phyloP scores from a whole-genome alignment of 2,888 invertebrate species.

The Brachyptera putata region DNA sequence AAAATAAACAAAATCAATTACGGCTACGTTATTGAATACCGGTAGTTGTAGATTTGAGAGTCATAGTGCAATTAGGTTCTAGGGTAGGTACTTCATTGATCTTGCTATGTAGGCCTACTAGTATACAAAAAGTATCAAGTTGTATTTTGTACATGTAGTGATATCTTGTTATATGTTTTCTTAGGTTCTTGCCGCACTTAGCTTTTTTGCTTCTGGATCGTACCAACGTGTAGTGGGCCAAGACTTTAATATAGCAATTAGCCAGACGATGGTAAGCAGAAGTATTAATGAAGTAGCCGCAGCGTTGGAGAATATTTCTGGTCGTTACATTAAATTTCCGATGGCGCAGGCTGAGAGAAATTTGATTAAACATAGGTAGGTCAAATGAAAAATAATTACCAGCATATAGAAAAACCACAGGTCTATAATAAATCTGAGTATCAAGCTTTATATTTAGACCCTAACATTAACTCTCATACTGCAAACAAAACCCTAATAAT shows the following conservation, averaged over 20 bases:
- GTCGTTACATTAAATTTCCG: slow-evolving; percentile 27
- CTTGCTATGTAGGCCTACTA: too few relatives aligned
- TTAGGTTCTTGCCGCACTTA: slow-evolving; percentile 22
- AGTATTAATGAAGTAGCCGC: slow-evolving; percentile 9
- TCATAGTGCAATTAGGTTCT: too few relatives aligned
- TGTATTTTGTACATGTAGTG: background rate
- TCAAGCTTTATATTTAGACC: too few relatives aligned
- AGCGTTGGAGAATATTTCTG: slow-evolving; percentile 16
- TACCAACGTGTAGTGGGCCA: slow-evolving; percentile 23
- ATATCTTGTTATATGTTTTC: background rate
- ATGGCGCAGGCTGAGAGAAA: slow-evolving; percentile 17
- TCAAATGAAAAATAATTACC: background rate
- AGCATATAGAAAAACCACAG: too few relatives aligned
- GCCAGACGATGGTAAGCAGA: slow-evolving; percentile 9
- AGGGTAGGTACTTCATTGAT: too few relatives aligned
- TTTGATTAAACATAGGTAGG: slow-evolving; percentile 1
- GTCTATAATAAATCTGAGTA: too few relatives aligned
- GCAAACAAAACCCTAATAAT: too few relatives aligned
- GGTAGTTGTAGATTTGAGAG: too few relatives aligned
- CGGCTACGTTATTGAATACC: too few relatives aligned
- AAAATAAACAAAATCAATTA: too few relatives aligned
- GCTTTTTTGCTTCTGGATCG: slow-evolving; percentile 23
- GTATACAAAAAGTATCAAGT: too few relatives aligned
- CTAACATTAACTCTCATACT: too few relatives aligned
- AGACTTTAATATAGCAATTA: slow-evolving; percentile 15